Conservation (phyloP, 2,797 vertebrate genomes). For the Epinephelus awoara region DNA sequence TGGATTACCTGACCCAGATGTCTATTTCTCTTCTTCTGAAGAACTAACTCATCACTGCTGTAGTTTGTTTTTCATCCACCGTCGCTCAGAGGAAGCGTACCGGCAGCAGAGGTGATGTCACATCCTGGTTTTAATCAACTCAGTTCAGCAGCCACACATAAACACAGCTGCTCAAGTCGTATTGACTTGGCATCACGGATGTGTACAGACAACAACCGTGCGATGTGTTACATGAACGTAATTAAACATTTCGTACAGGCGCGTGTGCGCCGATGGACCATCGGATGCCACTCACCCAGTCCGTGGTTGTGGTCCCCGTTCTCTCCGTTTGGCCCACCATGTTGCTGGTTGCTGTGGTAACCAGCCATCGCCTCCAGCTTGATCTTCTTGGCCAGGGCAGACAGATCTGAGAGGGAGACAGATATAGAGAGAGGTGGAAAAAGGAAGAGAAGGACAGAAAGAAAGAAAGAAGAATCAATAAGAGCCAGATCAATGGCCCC, state of each 20-base stretch:
- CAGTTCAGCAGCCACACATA: constrained; percentile 50
- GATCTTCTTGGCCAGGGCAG: constrained; percentile 96
- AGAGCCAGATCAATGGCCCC: constrained; percentile 80
- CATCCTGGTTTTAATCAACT: constrained; percentile 74
- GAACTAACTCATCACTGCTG: constrained; percentile 23
- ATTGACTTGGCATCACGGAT: constrained; percentile 55
- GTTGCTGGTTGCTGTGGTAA: constrained; percentile 94
- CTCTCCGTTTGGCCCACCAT: constrained; percentile 92
- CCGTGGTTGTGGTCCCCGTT: constrained; percentile 95
- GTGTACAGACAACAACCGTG: constrained; percentile 42
- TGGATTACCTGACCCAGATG: constrained; percentile 30
- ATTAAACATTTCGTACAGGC: constrained; percentile 39
- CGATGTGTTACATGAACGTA: constrained; percentile 6
- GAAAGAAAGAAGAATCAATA: constrained; percentile 77
- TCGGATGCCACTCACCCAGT: constrained; percentile 88
- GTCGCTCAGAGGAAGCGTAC: constrained; percentile 55
- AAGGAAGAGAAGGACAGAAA: constrained; percentile 8
- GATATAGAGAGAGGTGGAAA: constrained; percentile 53
- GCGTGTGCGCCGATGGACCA: neutral
- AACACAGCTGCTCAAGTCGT: constrained; percentile 67
- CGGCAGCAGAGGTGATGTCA: constrained; percentile 62
- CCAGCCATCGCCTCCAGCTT: constrained; percentile 97
- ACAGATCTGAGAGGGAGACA: constrained; percentile 72
- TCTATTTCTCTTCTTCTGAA: constrained; percentile 27
- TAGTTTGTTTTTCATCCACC: constrained; percentile 47